A percentile compares a stretch with the other conserved stretches of the same genome.
These are phyloP conservation scores for Planiliza haematocheilus DNA, from an alignment of 2,113 vertebrate species.

Conservation along the genomic window DNA sequence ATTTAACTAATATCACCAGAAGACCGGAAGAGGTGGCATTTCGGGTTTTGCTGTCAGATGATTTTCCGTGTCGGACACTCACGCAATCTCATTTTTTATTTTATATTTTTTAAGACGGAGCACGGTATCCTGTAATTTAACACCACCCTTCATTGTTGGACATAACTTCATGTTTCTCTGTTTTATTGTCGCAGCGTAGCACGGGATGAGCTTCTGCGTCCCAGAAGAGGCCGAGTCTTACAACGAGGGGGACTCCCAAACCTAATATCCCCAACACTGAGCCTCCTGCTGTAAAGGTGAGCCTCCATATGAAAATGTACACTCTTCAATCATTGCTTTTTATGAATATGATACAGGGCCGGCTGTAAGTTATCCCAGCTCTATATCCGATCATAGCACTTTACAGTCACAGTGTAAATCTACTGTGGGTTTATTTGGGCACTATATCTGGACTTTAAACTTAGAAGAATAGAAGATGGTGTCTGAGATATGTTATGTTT, in stretches of 20 bases:
- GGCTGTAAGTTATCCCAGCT: constrained; percentile 29
- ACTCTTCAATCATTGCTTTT: constrained; percentile 59
- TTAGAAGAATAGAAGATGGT: constrained; percentile 1
- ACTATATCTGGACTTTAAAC: constrained; percentile 44
- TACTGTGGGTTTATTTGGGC: constrained; percentile 39
- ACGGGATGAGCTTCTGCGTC: constrained; percentile 60
- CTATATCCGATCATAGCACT: constrained; percentile 46
- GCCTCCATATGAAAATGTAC: constrained; percentile 49
- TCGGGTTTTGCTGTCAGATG: no score
- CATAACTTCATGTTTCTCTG: constrained; percentile 2
- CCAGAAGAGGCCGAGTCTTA: constrained; percentile 69
- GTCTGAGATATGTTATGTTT: constrained; percentile 18
- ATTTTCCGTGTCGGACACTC: no score
- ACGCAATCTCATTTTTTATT: no score
- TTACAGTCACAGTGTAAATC: constrained; percentile 48
- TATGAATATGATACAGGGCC: constrained; percentile 55
- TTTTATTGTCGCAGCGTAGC: constrained; percentile 25
- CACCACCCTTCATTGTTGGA: neutral
- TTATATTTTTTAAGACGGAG: no score
- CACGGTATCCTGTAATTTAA: neutral
- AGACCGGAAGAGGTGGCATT: no score
- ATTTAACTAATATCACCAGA: no score
- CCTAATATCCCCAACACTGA: constrained; percentile 76
- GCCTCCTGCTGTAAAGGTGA: constrained; percentile 60
- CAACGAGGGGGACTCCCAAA: constrained; percentile 74